Conservation (phyloP, 2,797 vertebrate genomes). For the Loriculus beryllinus region DNA sequence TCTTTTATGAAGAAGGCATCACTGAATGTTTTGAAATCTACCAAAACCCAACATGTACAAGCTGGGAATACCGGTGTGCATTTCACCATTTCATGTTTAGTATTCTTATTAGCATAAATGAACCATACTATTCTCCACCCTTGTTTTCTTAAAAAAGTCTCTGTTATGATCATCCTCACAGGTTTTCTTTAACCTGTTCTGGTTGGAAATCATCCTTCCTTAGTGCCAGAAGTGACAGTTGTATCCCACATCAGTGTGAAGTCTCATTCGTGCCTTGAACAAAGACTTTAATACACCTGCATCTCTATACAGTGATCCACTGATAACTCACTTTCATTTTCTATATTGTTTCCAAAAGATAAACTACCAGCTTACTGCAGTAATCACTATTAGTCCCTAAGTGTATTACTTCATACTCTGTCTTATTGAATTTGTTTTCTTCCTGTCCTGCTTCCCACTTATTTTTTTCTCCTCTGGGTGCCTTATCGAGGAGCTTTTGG, state of each 20-base stretch:
- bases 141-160: not conserved
- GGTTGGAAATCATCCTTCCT: not conserved
- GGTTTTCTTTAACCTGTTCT: not conserved
- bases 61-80: rapidly evolving
- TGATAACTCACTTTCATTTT: not conserved
- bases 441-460: not conserved
- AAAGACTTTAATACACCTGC: not conserved
- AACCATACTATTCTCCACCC: not conserved
- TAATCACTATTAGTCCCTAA: not conserved
- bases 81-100: not conserved
- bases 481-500: not conserved
- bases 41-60: rapidly evolving
- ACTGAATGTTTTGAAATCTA: not conserved
- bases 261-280: not conserved
- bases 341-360: not conserved
- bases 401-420: not conserved
- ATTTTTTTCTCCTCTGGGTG: not conserved
- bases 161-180: not conserved
- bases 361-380: not conserved
- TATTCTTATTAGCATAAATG: not conserved
- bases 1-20: not conserved
- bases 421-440: not conserved
- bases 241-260: not conserved
- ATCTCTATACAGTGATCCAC: not conserved
- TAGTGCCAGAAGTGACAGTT: not conserved